Base-by-base conservation (phyloP, 2,888 invertebrate species). In the Lymantria dispar region DNA sequence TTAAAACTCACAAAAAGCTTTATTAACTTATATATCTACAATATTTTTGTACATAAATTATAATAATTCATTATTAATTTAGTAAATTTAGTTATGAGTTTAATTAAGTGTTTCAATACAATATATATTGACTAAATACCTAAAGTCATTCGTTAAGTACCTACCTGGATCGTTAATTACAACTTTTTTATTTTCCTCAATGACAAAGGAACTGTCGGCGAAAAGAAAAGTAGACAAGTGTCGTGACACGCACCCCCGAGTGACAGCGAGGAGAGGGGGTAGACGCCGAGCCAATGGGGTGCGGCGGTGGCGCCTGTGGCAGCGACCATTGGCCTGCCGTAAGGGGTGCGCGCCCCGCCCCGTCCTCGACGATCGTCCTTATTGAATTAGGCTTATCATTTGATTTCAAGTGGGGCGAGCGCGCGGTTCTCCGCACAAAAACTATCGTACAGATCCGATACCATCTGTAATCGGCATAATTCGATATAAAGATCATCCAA, bases 381-480 rank as follows among this genome's bases (percentile, higher is more conserved):
- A 94, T 95, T 94, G 94, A 94, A 94, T 95, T 94, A 94, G 93
- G 94, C 94, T 94, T 94, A 95, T 94, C 94, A 95, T 95, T 91
- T 89, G 91, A 91, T 92, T 91, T 91, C 88, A 83, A 87, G 88
- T 85, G 88, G 86, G 89, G 84, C 89, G 74, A 86, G 85, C 83
- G 91, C 85, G 78, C 85, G 90, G 89, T 85, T 79, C 87, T 89
- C 83, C 79, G 82, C 74, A 78, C 77, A 80, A 87, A 84, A 84
- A 84, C 85, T 85, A 85, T 81, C 80, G 78, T 75, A 71, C 76
- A 73, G 76, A 81, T 76, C 78, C 84, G 88, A 88, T 87, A 89
- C 82, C 85, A 83, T 89, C 90, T 88, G 84, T 83, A 83, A 89
- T 88, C 88, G 88, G 77, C 82, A 85, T 91, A 89, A 91, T 90